phyloP scores from a whole-genome alignment of 2,113 vertebrate species.

The Myiopsitta monachus region DNA sequence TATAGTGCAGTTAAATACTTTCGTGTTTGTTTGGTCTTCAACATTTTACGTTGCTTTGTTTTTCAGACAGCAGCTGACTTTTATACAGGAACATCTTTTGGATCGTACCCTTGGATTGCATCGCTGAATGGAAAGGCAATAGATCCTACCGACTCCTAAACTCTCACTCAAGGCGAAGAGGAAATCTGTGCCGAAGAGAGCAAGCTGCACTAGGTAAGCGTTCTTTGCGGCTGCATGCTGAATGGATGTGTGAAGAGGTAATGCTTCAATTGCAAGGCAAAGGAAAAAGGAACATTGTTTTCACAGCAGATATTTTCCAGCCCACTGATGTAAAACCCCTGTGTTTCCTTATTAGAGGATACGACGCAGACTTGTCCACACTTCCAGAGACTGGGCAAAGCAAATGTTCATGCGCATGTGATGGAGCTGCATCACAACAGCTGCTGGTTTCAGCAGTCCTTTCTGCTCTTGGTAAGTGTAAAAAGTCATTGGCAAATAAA shows the following conservation, averaged over 20 bases:
- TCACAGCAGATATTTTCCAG: background rate
- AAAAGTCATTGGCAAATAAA: background rate
- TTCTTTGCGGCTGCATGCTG: background rate
- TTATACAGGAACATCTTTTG: background rate
- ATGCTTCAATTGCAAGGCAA: background rate
- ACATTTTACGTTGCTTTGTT: background rate
- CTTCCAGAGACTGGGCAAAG: background rate
- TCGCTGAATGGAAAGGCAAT: background rate
- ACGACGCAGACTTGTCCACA: rapidly evolving
- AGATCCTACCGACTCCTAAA: background rate
- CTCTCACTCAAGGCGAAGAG: background rate
- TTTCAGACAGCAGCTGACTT: background rate
- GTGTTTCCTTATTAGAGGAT: background rate
- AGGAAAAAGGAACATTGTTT: background rate
- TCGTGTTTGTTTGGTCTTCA: background rate
- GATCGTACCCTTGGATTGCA: background rate
- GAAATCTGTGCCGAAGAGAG: background rate
- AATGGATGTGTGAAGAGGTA: background rate
- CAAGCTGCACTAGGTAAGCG: background rate
- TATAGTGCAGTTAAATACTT: background rate
- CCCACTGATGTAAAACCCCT: background rate
- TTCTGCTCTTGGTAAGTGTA: background rate
- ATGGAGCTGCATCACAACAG: background rate
- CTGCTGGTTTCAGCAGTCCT: background rate
- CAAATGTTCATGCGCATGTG: rapidly evolving